Percentiles rank a stretch among this genome's conserved stretches.
These are phyloP conservation scores for Mustela erminea DNA, from an alignment of 2,797 vertebrate species.

Conservation along the genomic window DNA sequence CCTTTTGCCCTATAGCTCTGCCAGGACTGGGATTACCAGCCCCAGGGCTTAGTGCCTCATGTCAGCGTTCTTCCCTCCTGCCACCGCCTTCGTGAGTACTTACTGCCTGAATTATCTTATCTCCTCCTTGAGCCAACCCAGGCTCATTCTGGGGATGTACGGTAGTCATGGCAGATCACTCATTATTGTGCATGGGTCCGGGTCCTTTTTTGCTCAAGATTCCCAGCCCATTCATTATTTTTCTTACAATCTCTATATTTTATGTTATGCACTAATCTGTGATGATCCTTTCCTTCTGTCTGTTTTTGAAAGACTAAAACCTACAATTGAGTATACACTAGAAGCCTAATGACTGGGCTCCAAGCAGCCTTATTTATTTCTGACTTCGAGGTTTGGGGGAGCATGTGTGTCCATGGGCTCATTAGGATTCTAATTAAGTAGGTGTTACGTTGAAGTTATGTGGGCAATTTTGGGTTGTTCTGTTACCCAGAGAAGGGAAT, in stretches of 20 bases:
- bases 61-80: background rate
- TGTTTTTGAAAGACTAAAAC: constrained; percentile 1
- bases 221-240: background rate
- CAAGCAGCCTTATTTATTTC: background rate
- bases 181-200: background rate
- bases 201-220: background rate
- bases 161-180: fast-evolving
- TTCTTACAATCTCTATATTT: background rate
- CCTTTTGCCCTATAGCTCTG: background rate
- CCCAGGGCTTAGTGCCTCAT: no score
- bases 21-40: background rate
- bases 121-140: background rate
- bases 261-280: background rate
- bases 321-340: background rate
- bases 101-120: background rate
- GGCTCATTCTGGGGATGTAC: background rate
- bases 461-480: background rate
- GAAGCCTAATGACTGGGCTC: background rate
- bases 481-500: background rate
- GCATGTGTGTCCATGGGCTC: background rate
- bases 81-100: background rate
- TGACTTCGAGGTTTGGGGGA: background rate
- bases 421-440: background rate
- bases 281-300: background rate
- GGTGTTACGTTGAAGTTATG: background rate